A percentile compares a stretch with the other conserved stretches of the same genome.
Evolutionary conservation across 1,140 invertebrate genomes (phyloP).

Genomic region (Lysiphlebus fabarum): DNA sequence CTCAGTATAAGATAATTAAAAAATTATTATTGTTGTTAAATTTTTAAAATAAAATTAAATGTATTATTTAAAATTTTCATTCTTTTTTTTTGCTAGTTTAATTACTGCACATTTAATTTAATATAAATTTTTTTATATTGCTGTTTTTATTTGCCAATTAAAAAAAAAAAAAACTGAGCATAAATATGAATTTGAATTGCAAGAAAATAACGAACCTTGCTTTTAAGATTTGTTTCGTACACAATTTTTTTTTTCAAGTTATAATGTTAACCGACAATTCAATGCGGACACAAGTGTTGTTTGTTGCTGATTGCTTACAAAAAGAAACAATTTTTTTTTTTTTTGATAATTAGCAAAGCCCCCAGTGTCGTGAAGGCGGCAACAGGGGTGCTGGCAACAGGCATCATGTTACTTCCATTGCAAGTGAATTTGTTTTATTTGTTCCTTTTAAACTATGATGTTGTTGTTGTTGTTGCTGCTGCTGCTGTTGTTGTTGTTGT

Average conservation of each 20-base stretch:
- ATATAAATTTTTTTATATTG: no score
- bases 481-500: constrained; percentile 30
- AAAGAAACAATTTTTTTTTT: constrained; percentile 23
- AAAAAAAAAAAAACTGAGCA: no score
- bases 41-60: constrained; percentile 37
- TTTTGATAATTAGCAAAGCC: constrained; percentile 44
- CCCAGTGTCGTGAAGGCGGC: constrained; percentile 49
- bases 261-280: no score
- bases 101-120: constrained; percentile 39
- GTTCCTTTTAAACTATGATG: constrained; percentile 37
- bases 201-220: no score
- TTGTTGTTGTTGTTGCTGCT: constrained; percentile 34
- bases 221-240: no score
- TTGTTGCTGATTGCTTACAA: constrained; percentile 15
- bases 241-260: no score
- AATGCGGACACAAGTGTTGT: constrained; percentile 17
- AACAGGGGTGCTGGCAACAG: constrained; percentile 52
- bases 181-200: no score
- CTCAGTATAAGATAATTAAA: background rate
- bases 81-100: no score
- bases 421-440: constrained; percentile 52
- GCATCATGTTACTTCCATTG: constrained; percentile 57
- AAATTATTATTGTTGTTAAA: background rate
- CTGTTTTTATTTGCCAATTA: no score
- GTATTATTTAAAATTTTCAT: no score